A percentile compares a stretch with the other conserved stretches of the same genome.
These are phyloP conservation scores for Aptenodytes forsteri DNA, from an alignment of 2,113 vertebrate species.

Conservation along the genomic window DNA sequence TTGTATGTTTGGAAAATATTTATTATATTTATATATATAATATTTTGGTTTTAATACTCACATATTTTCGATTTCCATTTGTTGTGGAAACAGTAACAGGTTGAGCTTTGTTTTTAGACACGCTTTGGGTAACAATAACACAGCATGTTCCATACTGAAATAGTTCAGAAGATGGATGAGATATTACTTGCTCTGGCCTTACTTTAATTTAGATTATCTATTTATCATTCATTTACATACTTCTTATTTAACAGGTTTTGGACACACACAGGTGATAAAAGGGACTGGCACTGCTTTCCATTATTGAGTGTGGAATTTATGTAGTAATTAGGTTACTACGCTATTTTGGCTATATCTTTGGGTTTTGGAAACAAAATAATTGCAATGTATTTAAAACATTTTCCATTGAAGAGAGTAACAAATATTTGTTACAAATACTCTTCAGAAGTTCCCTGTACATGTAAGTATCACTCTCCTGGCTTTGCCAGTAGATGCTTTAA, in stretches of 20 bases:
- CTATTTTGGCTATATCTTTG: neutral
- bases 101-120: neutral
- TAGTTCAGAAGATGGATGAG: neutral
- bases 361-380: neutral
- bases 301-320: neutral
- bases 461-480: neutral
- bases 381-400: neutral
- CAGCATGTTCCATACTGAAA: neutral
- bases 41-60: neutral
- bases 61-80: neutral
- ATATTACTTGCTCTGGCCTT: neutral
- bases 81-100: neutral
- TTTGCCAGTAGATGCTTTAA: neutral
- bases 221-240: neutral
- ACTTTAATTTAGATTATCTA: neutral
- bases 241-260: neutral
- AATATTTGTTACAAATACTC: neutral
- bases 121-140: neutral
- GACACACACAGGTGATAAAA: neutral
- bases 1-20: neutral
- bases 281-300: neutral
- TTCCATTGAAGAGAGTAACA: neutral
- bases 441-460: neutral
- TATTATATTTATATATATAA: neutral
- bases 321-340: neutral